phyloP scores from a whole-genome alignment of 2,888 invertebrate species.

The Cordilura impudica region DNA sequence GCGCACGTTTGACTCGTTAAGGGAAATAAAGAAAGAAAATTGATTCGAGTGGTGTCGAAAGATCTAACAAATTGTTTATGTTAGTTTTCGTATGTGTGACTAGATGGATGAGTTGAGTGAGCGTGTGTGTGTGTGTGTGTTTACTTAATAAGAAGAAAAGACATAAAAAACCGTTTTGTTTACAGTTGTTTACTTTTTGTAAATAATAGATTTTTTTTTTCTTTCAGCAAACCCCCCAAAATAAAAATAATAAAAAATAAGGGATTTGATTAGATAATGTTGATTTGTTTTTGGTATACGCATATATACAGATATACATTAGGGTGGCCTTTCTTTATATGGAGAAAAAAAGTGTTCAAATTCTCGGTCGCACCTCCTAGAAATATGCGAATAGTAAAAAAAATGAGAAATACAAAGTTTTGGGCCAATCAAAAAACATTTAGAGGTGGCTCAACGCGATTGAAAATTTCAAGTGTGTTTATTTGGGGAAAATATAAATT shows the following conservation, averaged over 20 bases:
- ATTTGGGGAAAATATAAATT: no score
- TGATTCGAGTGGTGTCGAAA: conserved; percentile 35
- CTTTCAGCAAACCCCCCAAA: background rate
- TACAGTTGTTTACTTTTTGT: conserved; percentile 17
- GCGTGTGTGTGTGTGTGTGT: no score
- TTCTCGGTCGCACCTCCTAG: no score
- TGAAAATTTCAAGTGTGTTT: no score
- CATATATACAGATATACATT: background rate
- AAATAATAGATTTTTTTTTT: conserved; percentile 1
- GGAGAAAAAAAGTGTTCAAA: no score
- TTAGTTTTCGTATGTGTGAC: conserved; percentile 1
- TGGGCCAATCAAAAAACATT: no score
- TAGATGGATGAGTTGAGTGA: background rate
- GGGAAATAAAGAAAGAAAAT: background rate
- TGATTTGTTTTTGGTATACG: background rate
- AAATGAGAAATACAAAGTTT: no score
- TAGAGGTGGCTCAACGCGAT: no score
- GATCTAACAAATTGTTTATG: conserved; percentile 33
- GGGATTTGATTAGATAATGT: background rate
- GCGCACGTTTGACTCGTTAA: conserved; percentile 2
- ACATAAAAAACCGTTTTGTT: background rate
- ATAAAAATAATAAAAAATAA: background rate
- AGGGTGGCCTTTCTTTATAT: no score
- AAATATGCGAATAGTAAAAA: no score
- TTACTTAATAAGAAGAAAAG: background rate